Percentiles rank a stretch among this genome's conserved stretches.
These are phyloP conservation scores for Sphenodon punctatus DNA, from an alignment of 2,797 vertebrate species.

Conservation along the genomic window DNA sequence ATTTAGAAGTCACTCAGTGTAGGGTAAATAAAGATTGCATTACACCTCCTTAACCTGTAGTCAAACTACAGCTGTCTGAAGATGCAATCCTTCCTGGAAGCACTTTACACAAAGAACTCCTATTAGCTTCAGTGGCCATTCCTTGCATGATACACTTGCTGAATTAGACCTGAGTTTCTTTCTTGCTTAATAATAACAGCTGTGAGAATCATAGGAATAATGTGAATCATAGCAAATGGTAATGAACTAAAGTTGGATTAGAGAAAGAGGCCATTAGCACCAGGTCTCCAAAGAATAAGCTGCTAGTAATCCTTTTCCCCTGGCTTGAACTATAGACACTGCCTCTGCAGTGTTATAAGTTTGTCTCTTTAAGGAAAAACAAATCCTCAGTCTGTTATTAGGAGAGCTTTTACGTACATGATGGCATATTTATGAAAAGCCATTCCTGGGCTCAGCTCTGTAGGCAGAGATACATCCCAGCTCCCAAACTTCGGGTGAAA, in stretches of 20 bases:
- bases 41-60: neutral
- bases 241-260: constrained; percentile 53
- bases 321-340: constrained; percentile 42
- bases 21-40: neutral
- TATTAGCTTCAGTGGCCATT: neutral
- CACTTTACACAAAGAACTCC: no score
- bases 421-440: neutral
- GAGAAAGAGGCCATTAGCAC: constrained; percentile 16
- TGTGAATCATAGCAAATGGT: constrained; percentile 26
- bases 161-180: neutral
- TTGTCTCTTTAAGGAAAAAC: constrained; percentile 11
- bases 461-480: no score
- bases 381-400: neutral
- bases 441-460: neutral
- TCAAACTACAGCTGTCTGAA: neutral
- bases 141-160: neutral
- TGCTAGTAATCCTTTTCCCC: constrained; percentile 33
- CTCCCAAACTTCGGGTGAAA: no score
- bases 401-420: neutral
- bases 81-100: neutral
- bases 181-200: neutral
- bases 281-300: constrained; percentile 34
- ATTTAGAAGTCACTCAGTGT: neutral
- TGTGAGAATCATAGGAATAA: constrained; percentile 19
- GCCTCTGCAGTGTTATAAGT: neutral